phyloP scores from a whole-genome alignment of 2,888 invertebrate genomes.

The Eledone cirrhosa region DNA sequence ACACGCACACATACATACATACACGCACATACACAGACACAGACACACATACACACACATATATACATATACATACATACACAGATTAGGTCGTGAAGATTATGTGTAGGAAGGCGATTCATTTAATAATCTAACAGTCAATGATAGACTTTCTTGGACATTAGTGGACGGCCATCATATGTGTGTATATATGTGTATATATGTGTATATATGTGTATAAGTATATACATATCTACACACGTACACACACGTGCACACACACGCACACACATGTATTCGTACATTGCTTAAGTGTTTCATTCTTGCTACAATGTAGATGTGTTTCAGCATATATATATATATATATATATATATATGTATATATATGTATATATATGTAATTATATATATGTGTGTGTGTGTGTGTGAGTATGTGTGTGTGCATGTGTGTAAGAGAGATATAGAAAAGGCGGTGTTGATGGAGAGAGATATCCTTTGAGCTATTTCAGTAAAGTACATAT shows the following conservation, averaged over 20 bases:
- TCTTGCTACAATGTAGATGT: no score
- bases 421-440: background rate
- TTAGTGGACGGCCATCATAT: no score
- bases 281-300: no score
- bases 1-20: background rate
- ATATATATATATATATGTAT: slow-evolving; percentile 6
- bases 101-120: background rate
- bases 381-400: background rate
- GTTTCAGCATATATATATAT: background rate
- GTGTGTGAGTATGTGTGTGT: background rate
- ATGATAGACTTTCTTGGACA: no score
- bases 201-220: background rate
- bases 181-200: background rate
- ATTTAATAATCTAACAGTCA: no score
- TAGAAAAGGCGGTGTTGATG: no score
- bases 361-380: background rate
- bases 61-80: background rate
- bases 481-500: no score
- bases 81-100: no score
- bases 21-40: background rate
- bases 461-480: no score
- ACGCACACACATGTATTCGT: background rate
- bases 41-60: background rate
- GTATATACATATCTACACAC: background rate
- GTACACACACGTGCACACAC: background rate